A percentile compares a stretch with the other conserved stretches of the same genome.
phyloP scores from a whole-genome alignment of 2,797 vertebrate species.

The Halcyon leucocephala region DNA sequence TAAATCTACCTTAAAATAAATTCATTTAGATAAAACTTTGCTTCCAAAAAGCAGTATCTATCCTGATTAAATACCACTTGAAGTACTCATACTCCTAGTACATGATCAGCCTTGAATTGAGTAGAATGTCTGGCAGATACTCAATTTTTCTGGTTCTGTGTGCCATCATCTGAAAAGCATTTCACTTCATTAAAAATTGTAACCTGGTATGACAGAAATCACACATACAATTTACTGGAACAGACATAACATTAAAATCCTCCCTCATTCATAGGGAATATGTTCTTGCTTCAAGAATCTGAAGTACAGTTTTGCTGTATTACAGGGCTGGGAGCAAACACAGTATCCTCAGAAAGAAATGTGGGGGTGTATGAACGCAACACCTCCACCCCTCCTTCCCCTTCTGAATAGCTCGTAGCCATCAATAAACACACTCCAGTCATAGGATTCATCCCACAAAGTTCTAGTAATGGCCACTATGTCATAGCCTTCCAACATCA shows the following conservation, averaged over 20 bases:
- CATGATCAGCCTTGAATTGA: background rate
- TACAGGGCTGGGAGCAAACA: background rate
- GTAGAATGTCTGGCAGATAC: background rate
- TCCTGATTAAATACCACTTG: background rate
- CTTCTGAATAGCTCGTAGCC: no score
- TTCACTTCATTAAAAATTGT: background rate
- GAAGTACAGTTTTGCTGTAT: background rate
- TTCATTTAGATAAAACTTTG: background rate
- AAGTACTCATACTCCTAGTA: background rate
- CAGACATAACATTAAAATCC: background rate
- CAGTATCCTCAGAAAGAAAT: background rate
- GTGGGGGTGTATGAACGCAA: background rate
- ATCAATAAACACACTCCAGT: no score
- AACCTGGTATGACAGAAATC: background rate
- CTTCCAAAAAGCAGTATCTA: background rate
- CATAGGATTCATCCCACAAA: no score
- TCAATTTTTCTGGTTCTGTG: background rate
- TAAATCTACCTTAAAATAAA: background rate
- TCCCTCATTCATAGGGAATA: background rate
- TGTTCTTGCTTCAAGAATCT: background rate
- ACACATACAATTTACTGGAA: background rate
- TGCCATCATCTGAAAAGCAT: background rate
- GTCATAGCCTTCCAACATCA: no score
- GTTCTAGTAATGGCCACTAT: no score
- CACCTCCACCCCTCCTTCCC: no score